Percentiles rank a stretch among this genome's conserved stretches.
Evolutionary conservation across 2,888 invertebrate species (phyloP).

Genomic region (Lithophane socia): DNA sequence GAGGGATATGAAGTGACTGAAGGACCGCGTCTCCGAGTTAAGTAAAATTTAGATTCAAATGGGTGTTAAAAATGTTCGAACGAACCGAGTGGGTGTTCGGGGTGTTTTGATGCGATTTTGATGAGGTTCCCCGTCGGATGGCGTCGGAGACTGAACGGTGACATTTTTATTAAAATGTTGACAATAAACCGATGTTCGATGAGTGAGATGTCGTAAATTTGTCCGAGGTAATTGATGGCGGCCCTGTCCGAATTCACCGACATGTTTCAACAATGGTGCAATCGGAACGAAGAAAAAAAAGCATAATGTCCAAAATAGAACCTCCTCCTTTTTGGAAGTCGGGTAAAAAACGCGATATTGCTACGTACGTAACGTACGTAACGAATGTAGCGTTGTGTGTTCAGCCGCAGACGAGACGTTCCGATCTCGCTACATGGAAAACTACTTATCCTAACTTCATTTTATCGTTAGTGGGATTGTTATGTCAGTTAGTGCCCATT

Average conservation of each 20-base stretch:
- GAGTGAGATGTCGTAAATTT: constrained; percentile 79
- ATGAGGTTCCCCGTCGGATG: constrained; percentile 77
- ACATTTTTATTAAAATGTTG: constrained; percentile 83
- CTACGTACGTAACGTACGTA: constrained; percentile 70
- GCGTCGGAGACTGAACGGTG: constrained; percentile 68
- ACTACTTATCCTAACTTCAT: constrained; percentile 88
- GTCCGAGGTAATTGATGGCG: constrained; percentile 77
- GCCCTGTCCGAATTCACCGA: constrained; percentile 64
- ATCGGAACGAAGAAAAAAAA: constrained; percentile 63
- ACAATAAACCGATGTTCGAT: constrained; percentile 76
- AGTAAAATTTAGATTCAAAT: constrained; percentile 84
- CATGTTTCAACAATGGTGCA: constrained; percentile 70
- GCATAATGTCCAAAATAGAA: too few relatives aligned
- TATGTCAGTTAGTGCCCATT: constrained; percentile 81
- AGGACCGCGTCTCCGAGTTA: constrained; percentile 76
- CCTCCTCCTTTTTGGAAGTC: too few relatives aligned
- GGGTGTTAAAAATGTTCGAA: constrained; percentile 83
- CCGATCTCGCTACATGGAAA: constrained; percentile 83
- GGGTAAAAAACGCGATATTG: constrained; percentile 58
- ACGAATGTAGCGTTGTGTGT: constrained; percentile 66
- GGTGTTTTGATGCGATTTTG: constrained; percentile 84
- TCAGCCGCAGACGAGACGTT: constrained; percentile 77
- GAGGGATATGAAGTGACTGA: constrained; percentile 76
- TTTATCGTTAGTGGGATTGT: constrained; percentile 86
- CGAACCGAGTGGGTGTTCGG: constrained; percentile 78